A percentile compares a stretch with the other conserved stretches of the same genome.
phyloP scores from a whole-genome alignment of 2,888 invertebrate genomes.

The Trilocha varians region DNA sequence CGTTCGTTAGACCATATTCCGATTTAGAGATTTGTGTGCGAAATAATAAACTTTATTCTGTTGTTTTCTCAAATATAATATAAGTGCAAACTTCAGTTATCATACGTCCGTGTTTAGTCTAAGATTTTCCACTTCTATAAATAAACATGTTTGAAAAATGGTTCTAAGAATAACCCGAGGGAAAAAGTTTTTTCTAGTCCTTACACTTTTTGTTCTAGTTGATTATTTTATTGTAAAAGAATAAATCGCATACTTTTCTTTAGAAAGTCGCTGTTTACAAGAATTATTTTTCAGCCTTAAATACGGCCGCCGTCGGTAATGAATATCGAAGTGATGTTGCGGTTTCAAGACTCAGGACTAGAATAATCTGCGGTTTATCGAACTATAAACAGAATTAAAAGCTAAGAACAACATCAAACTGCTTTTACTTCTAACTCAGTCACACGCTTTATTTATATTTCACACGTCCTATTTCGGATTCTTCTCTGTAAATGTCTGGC shows the following conservation, averaged over 20 bases:
- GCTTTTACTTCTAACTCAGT: conserved; percentile 16
- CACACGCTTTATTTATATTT: conserved; percentile 16
- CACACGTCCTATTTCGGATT: conserved; percentile 20
- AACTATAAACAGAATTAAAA: background rate
- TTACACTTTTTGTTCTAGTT: background rate
- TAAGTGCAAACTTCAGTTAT: no score
- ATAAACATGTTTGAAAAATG: no score
- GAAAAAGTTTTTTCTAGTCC: background rate
- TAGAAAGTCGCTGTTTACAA: background rate
- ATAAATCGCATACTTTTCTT: background rate
- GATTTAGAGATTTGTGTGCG: no score
- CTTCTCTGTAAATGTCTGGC: conserved; percentile 42
- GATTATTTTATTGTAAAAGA: background rate
- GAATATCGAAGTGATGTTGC: background rate
- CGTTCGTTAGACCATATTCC: no score
- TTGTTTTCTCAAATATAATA: no score
- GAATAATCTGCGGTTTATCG: background rate
- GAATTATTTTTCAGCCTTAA: background rate
- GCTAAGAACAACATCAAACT: conserved; percentile 13
- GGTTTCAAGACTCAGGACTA: background rate
- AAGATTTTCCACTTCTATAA: no score
- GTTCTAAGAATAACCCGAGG: background rate
- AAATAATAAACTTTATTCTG: no score
- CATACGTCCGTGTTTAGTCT: no score
- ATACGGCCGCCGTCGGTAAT: background rate